phyloP scores from a whole-genome alignment of 2,797 vertebrate genomes.

The Sciaenops ocellatus region DNA sequence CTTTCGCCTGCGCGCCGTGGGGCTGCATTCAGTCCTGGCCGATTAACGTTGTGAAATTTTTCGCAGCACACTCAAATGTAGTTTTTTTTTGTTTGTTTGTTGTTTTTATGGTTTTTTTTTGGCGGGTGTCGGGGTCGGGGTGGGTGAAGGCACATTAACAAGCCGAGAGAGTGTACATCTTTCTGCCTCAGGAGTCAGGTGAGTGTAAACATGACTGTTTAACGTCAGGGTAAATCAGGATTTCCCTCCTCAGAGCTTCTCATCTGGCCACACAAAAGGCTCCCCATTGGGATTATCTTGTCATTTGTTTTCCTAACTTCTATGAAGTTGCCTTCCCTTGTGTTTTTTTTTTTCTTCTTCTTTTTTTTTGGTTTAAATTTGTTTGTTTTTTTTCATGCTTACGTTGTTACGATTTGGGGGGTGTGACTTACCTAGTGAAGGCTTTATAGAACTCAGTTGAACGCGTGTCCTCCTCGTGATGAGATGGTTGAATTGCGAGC shows the following conservation, averaged over 20 bases:
- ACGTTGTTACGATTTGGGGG: constrained; percentile 75
- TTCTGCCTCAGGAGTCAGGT: constrained; percentile 31
- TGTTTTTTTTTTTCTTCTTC: constrained; percentile 58
- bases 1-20: constrained; percentile 44
- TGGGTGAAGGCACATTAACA: constrained; percentile 8
- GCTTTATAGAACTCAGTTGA: constrained; percentile 25
- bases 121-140: no score
- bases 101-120: neutral
- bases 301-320: constrained; percentile 92
- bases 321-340: constrained; percentile 97
- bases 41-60: constrained; percentile 11
- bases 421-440: constrained; percentile 45
- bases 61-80: constrained; percentile 18
- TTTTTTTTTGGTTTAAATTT: constrained; percentile 53
- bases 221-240: constrained; percentile 21
- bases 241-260: constrained; percentile 79
- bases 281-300: constrained; percentile 88
- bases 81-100: neutral
- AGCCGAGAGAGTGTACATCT: constrained; percentile 10
- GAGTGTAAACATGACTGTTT: constrained; percentile 21
- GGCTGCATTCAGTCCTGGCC: constrained; percentile 42
- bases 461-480: constrained; percentile 6
- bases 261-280: constrained; percentile 80
- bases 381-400: constrained; percentile 69
- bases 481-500: constrained; percentile 34